Base-by-base conservation (phyloP, 2,888 invertebrate species). In the Clitarchus hookeri region DNA sequence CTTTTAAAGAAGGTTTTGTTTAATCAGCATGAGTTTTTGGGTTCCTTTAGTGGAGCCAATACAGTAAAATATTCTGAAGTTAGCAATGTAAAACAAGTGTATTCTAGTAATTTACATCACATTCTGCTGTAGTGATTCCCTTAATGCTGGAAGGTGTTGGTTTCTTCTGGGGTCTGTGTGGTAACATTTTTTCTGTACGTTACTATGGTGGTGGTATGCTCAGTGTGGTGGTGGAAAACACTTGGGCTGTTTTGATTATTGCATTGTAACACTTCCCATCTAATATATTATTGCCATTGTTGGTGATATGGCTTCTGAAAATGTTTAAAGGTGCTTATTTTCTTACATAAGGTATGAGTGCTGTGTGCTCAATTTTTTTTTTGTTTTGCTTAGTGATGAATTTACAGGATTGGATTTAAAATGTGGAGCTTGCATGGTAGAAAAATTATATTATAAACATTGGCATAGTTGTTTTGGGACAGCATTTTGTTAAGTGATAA, bases 121-220 rank as follows among this genome's bases (percentile, higher is more conserved):
- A 65, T 65, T 48, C 12, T 48, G n/a, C 65, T 23, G n/a, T 65
- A 65, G 16, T 65, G 11, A 16, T 16, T 48, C 48, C 16, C 48
- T 48, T 48, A 9, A n/a, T 65, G 19, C n/a, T 65, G n/a, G 23
- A 65, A 16, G 65, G 65, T 65, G 65, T 65, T 65, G 65, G 65
- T 65, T 65, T 65, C 65, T 65, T 65, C 65, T 65, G 65, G 65
- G 65, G 65, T 65, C 65, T 65, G 65, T 65, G 65, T 65, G 65
- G 65, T 65, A n/a, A 23, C 65, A 65, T 23, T 65, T 65, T 48
- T 65, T 16, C 23, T 65, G n/a, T 65, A n/a, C n/a, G 1, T 23
- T 65, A 65, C 8, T 16, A 9, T 65, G 65, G 65, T 65, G 65
- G 19, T 65, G 65, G 65, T 65, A n/a, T 65, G 19, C 6, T 65